phyloP scores from a whole-genome alignment of 2,888 invertebrate species.

The Lasioglossum pauxillum region DNA sequence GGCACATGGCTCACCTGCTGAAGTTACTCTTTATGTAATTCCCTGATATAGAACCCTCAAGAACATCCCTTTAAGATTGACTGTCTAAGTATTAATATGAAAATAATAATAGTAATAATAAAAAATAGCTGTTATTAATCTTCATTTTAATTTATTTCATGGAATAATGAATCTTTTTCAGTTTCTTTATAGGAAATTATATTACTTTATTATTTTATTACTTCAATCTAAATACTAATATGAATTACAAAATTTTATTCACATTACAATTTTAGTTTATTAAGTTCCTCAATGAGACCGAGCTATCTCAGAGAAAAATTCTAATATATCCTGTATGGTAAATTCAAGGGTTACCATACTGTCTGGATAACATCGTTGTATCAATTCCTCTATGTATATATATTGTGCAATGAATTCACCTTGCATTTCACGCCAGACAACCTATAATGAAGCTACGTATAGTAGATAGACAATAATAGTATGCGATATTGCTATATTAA shows the following conservation, averaged over 20 bases:
- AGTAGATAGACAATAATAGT: background rate
- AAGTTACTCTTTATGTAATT: background rate
- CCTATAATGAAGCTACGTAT: constrained; percentile 85
- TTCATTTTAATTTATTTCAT: background rate
- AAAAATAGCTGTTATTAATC: constrained; percentile 13
- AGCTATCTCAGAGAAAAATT: constrained; percentile 99
- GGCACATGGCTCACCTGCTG: background rate
- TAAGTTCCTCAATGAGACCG: constrained; percentile 90
- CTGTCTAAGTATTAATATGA: background rate
- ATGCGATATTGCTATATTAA: constrained; percentile 5
- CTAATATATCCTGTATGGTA: constrained; percentile 96
- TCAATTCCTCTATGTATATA: constrained; percentile 95
- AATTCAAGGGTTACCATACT: constrained; percentile 97
- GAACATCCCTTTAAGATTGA: background rate
- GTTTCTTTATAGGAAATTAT: constrained; percentile 21
- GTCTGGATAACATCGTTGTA: constrained; percentile 98
- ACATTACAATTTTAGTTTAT: constrained; percentile 33
- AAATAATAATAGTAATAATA: background rate
- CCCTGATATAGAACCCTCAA: background rate
- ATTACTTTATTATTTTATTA: constrained; percentile 28
- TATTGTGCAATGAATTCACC: constrained; percentile 99
- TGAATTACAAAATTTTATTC: constrained; percentile 23
- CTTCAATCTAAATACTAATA: constrained; percentile 31
- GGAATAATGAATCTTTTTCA: constrained; percentile 11
- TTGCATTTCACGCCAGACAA: constrained; percentile 99